phyloP scores from a whole-genome alignment of 2,113 vertebrate genomes.

The Azemiops feae region DNA sequence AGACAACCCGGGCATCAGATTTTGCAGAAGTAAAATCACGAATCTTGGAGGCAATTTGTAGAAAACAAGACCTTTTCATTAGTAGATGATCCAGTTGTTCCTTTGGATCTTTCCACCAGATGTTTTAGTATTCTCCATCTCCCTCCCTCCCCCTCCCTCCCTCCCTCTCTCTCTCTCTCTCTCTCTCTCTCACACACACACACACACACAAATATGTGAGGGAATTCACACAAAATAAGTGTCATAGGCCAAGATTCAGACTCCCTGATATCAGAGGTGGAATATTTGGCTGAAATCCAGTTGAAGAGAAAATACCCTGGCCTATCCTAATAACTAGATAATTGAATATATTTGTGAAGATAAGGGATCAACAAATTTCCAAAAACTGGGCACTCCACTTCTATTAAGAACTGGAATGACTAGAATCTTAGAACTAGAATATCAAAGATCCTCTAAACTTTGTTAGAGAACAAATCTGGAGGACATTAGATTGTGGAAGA shows the following conservation, averaged over 20 bases:
- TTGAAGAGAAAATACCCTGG: neutral
- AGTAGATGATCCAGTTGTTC: neutral
- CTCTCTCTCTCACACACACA: too few species aligned
- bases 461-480: neutral
- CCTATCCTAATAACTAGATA: neutral
- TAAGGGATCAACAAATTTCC: neutral
- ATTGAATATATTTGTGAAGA: neutral
- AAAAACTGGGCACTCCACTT: neutral
- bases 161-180: too few species aligned
- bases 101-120: neutral
- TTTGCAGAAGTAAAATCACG: neutral
- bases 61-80: neutral
- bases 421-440: neutral
- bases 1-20: neutral
- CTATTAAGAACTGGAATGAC: neutral
- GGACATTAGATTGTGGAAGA: neutral
- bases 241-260: neutral
- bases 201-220: neutral
- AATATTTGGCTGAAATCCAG: neutral
- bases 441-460: too few species aligned
- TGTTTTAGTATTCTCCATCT: too few species aligned
- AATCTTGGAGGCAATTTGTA: neutral
- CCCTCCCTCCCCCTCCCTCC: too few species aligned
- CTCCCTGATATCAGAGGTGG: neutral
- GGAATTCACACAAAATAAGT: neutral